Percentiles rank a stretch among this genome's conserved stretches.
Conservation (phyloP, 2,888 invertebrate species). For the Ellobium chinense region DNA sequence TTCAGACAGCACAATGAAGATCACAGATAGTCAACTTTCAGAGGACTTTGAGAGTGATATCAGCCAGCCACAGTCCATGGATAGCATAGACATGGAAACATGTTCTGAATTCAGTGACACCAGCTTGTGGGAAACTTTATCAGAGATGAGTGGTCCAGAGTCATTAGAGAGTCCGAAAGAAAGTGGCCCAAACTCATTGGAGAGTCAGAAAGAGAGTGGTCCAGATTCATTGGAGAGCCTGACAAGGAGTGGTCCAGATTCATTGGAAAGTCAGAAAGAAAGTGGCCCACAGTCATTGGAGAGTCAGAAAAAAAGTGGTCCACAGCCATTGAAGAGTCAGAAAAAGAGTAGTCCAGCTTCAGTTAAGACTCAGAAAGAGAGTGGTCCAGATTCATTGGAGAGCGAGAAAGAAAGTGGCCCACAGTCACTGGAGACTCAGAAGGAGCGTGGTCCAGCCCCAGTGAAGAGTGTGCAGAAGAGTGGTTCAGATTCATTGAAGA, state of each 20-base stretch:
- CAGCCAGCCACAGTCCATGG: neutral
- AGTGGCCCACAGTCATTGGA: neutral
- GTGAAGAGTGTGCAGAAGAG: neutral
- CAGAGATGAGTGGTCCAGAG: constrained; percentile 19
- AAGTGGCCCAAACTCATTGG: neutral
- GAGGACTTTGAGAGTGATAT: neutral
- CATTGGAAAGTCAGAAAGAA: neutral
- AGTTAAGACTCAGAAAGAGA: neutral
- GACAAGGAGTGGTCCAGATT: constrained; percentile 17
- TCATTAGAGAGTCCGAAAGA: neutral
- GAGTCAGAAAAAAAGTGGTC: too few relatives aligned
- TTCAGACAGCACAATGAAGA: neutral
- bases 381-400: neutral
- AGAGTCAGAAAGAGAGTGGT: too few relatives aligned
- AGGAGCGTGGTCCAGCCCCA: neutral
- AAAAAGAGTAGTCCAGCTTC: constrained; percentile 5
- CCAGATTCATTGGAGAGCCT: too few relatives aligned
- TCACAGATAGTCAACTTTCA: neutral
- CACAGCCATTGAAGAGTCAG: too few relatives aligned
- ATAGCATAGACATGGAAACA: neutral
- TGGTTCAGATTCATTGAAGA: neutral
- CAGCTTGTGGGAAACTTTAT: constrained; percentile 10
- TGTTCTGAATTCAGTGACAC: constrained; percentile 4
- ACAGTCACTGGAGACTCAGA: too few relatives aligned
- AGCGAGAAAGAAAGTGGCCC: too few relatives aligned